These are phyloP conservation scores for Prochilodus magdalenae DNA, from an alignment of 2,113 vertebrate genomes.

Conservation along the genomic window DNA sequence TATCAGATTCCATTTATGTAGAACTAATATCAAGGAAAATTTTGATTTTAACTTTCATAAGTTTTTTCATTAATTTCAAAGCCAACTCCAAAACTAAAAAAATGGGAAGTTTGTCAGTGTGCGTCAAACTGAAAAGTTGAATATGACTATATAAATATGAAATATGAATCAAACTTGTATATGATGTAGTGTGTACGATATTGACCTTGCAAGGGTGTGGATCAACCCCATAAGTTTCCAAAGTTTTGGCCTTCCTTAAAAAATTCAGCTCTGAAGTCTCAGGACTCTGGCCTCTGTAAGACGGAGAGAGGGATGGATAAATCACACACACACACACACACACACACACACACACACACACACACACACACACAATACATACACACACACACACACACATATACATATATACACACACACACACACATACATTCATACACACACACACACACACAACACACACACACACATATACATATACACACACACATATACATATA, in stretches of 20 bases:
- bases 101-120: no score
- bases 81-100: not conserved
- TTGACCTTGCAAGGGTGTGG: constrained; percentile 96
- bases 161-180: no score
- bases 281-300: constrained; percentile 88
- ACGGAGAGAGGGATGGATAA: constrained; percentile 11
- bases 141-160: no score
- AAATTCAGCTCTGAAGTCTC: constrained; percentile 94
- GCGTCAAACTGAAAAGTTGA: no score
- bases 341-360: not conserved
- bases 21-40: not conserved
- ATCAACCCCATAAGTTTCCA: constrained; percentile 97
- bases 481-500: not conserved
- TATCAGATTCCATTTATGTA: not conserved
- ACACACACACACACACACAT: not conserved
- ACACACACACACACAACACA: not conserved
- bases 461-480: not conserved
- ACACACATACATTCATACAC: not conserved
- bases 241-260: constrained; percentile 91
- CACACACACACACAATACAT: no score
- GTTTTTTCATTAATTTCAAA: not conserved
- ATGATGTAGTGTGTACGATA: not conserved
- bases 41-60: not conserved
- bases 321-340: constrained; percentile 4
- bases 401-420: not conserved